Evolutionary conservation across 2,888 invertebrate species (phyloP).

Genomic region (Euclidia mi): DNA sequence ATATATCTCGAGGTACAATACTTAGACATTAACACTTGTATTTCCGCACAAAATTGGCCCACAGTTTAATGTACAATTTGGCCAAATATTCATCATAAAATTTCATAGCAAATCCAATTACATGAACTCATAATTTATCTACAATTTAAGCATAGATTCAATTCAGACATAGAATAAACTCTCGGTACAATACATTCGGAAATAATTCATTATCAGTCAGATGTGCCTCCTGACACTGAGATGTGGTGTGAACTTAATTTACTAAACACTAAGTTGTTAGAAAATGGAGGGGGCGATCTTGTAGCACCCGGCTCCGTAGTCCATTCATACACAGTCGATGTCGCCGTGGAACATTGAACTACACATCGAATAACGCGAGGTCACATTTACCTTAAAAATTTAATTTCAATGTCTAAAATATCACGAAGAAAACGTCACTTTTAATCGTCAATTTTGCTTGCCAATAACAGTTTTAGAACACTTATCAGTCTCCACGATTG

Average conservation of each 20-base stretch:
- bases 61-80: slow-evolving; percentile 37
- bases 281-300: slow-evolving; percentile 37
- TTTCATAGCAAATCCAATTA: slow-evolving; percentile 43
- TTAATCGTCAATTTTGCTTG: slow-evolving; percentile 64
- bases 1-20: slow-evolving; percentile 3
- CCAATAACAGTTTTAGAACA: slow-evolving; percentile 70
- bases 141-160: slow-evolving; percentile 51
- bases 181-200: slow-evolving; percentile 52
- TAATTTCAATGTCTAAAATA: slow-evolving; percentile 59
- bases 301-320: slow-evolving; percentile 26
- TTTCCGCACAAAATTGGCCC: slow-evolving; percentile 45
- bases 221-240: slow-evolving; percentile 56
- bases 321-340: slow-evolving; percentile 26
- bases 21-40: slow-evolving; percentile 32
- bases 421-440: slow-evolving; percentile 68
- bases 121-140: slow-evolving; percentile 37
- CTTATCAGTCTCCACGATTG: slow-evolving; percentile 67
- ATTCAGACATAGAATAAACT: slow-evolving; percentile 50
- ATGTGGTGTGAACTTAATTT: slow-evolving; percentile 49
- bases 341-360: slow-evolving; percentile 34
- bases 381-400: slow-evolving; percentile 60
- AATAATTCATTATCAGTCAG: slow-evolving; percentile 63
- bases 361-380: slow-evolving; percentile 66
- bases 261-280: slow-evolving; percentile 48
- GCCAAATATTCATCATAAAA: slow-evolving; percentile 15